Evolutionary conservation across 2,797 vertebrate species (phyloP), one percentile per base, ranked within the genome.

Genomic region (Coilia nasus): DNA sequence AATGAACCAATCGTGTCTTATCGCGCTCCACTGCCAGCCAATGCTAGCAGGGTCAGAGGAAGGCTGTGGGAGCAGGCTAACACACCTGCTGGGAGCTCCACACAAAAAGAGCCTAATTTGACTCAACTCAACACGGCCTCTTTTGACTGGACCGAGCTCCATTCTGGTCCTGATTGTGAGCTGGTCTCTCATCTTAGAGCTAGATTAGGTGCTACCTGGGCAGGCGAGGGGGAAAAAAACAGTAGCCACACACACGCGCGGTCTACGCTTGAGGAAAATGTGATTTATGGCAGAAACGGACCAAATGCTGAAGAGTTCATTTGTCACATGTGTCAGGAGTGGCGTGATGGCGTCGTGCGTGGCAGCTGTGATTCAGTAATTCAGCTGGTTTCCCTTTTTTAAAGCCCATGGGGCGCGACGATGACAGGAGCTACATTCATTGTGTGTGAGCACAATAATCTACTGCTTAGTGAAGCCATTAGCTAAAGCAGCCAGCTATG

Each of bases 401-500:
- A 10, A 75, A 41, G 11, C 28, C 67, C 67, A 75, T 19, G 31
- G 67, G 67, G 67, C 35, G 67, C 28, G 19, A 41, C 15, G 67
- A 75, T 75, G 67, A 75, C 67, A 75, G 67, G 67, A 35, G 67
- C 67, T 75, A 23, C 31, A 17, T 28, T 75, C 67, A 75, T 75
- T 75, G 67, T 75, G 67, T 35, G 28, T 6, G 31, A 31, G 67
- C 67, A 41, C 67, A 75, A 75, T 75, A 75, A 75, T 75, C 67
- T 75, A 75, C 28, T 75, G 67, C 67, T 75, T 75, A 75, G 67
- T 75, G 67, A 41, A 75, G 31, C 67, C 67, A 75, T 75, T 75
- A 75, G 67, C 67, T 41, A 75, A 75, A 31, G 28, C 67, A 75
- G 67, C 28, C 67, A 75, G 67, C 67, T 75, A 75, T 75, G 67